Evolutionary conservation across 2,113 vertebrate genomes (phyloP).

Genomic region (Orientallactaga bullata): DNA sequence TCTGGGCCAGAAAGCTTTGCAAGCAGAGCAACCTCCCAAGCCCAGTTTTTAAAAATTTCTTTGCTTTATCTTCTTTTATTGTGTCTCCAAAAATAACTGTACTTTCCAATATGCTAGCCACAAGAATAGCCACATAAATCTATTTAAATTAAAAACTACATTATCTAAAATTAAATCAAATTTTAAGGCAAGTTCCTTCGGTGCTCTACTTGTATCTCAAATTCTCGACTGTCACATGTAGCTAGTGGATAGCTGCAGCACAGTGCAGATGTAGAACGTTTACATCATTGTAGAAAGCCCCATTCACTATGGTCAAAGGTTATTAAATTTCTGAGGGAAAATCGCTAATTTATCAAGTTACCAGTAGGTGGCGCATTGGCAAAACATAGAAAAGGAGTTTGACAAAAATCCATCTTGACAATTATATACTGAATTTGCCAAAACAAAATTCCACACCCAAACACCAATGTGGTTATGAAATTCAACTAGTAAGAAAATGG

Average conservation of each 20-base stretch:
- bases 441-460: neutral
- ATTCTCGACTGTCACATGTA: neutral
- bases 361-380: slow-evolving; percentile 49
- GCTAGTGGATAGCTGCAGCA: neutral
- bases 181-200: neutral
- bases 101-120: neutral
- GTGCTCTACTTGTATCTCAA: neutral
- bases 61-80: neutral
- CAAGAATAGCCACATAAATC: neutral
- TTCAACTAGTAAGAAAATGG: neutral
- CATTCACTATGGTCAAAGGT: neutral
- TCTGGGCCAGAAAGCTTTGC: too few relatives aligned
- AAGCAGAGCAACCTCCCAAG: too few relatives aligned
- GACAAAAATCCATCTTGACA: neutral
- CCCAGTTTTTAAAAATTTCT: slow-evolving; percentile 14
- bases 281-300: neutral
- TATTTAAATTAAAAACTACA: slow-evolving; percentile 15
- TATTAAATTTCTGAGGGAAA: neutral
- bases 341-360: neutral
- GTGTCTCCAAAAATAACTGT: neutral
- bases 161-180: neutral
- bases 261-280: neutral
- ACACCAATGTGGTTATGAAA: slow-evolving; percentile 11
- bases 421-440: neutral
- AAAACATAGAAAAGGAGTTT: neutral